These are phyloP conservation scores for Mormyrus proboscirostris DNA, from an alignment of 2,797 vertebrate species.

Conservation along the genomic window DNA sequence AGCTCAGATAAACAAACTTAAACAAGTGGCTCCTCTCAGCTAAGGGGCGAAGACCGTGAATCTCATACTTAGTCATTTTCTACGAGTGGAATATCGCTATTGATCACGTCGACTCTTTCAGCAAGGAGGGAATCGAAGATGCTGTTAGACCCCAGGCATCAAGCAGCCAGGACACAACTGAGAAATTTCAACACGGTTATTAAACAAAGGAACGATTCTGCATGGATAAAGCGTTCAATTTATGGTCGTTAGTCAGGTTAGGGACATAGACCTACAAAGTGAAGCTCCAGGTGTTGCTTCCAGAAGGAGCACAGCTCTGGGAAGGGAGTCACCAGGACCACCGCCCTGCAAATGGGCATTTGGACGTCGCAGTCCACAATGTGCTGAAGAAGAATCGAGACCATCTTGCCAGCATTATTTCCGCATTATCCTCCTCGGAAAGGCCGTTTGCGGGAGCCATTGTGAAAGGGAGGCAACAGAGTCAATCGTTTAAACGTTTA, in stretches of 20 bases:
- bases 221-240: neutral
- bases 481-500: neutral
- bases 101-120: neutral
- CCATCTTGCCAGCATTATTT: neutral
- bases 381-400: neutral
- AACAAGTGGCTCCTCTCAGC: neutral
- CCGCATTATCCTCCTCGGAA: neutral
- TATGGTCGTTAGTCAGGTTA: neutral
- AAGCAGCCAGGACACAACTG: neutral
- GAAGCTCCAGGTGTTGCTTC: neutral
- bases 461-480: neutral
- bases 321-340: neutral
- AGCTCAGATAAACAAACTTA: conserved; percentile 7
- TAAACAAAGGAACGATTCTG: neutral
- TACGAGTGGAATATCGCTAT: neutral
- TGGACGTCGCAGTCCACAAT: neutral
- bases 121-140: neutral
- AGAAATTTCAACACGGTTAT: neutral
- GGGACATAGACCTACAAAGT: neutral
- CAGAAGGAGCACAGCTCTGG: neutral
- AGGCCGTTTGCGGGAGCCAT: neutral
- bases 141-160: neutral
- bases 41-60: neutral
- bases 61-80: conserved; percentile 7
- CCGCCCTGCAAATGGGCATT: neutral